Evolutionary conservation across 2,113 vertebrate genomes (phyloP).

Genomic region (Ameiurus melas): DNA sequence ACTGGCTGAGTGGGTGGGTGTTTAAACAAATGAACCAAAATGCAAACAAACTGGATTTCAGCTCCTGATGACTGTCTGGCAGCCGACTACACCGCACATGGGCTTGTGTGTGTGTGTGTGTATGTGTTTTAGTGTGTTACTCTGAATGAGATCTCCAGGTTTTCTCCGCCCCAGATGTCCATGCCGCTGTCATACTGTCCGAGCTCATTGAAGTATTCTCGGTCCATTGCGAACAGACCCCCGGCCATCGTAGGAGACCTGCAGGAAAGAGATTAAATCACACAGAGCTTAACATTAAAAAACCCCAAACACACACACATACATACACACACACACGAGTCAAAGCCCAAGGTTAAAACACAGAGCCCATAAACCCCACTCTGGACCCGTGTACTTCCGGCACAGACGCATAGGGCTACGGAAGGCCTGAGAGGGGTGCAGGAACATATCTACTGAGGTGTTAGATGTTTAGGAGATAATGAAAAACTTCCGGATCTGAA

Average conservation of each 20-base stretch:
- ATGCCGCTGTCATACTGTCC: slow-evolving; percentile 95
- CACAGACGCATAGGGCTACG: too few species aligned
- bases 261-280: slow-evolving; percentile 12
- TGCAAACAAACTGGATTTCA: slow-evolving; percentile 3
- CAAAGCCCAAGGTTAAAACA: neutral
- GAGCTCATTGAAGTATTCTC: slow-evolving; percentile 88
- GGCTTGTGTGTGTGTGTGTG: slow-evolving; percentile 3
- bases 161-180: slow-evolving; percentile 99
- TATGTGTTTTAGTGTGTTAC: slow-evolving; percentile 67
- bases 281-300: neutral
- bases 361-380: neutral
- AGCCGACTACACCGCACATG: neutral
- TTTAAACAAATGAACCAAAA: slow-evolving; percentile 14
- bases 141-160: slow-evolving; percentile 96
- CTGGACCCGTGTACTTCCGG: too few species aligned
- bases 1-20: neutral
- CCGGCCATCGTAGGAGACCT: slow-evolving; percentile 99
- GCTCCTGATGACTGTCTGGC: slow-evolving; percentile 2
- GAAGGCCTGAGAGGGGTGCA: too few species aligned
- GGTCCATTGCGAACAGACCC: slow-evolving; percentile 94
- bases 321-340: neutral
- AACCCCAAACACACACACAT: neutral
- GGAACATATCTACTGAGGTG: neutral
- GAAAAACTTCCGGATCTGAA: neutral
- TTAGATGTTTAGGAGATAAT: neutral